Conservation (phyloP, 2,888 invertebrate genomes). For the Nomada ruficornis region DNA sequence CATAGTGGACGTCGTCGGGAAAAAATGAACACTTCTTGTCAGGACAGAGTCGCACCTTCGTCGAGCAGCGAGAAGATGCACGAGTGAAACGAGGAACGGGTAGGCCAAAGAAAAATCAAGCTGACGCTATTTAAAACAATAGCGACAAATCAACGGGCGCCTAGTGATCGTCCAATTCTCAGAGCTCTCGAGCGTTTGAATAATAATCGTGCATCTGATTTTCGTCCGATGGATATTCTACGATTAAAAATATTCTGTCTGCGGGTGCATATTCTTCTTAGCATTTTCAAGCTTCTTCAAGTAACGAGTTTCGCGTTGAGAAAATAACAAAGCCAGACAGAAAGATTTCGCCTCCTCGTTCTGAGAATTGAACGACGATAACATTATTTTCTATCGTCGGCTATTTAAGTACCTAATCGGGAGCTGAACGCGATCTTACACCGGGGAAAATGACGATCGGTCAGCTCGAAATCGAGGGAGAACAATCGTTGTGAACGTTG, state of each 20-base stretch:
- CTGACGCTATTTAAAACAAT: conserved; percentile 51
- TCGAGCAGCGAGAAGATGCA: conserved; percentile 50
- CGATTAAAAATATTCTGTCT: too few relatives aligned
- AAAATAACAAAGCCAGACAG: too few relatives aligned
- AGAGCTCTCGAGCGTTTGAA: neutral
- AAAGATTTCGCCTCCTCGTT: neutral
- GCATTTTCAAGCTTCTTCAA: too few relatives aligned
- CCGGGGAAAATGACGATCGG: neutral
- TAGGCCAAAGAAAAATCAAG: conserved; percentile 1
- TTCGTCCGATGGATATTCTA: too few relatives aligned
- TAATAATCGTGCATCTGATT: neutral
- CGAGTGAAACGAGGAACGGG: neutral
- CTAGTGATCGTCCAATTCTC: neutral
- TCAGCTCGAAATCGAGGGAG: neutral
- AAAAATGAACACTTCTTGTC: conserved; percentile 65
- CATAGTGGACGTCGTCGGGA: conserved; percentile 50
- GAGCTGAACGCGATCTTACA: neutral
- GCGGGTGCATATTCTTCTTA: too few relatives aligned
- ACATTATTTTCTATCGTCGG: conserved; percentile 24
- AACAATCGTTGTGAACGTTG: neutral
- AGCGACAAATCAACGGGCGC: conserved; percentile 10
- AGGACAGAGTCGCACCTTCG: conserved; percentile 56
- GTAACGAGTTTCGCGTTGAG: too few relatives aligned
- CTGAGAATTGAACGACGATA: conserved; percentile 16
- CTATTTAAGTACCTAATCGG: conserved; percentile 41